Base-by-base conservation (phyloP, 1,140 invertebrate species). In the Tetramorium simillimum region DNA sequence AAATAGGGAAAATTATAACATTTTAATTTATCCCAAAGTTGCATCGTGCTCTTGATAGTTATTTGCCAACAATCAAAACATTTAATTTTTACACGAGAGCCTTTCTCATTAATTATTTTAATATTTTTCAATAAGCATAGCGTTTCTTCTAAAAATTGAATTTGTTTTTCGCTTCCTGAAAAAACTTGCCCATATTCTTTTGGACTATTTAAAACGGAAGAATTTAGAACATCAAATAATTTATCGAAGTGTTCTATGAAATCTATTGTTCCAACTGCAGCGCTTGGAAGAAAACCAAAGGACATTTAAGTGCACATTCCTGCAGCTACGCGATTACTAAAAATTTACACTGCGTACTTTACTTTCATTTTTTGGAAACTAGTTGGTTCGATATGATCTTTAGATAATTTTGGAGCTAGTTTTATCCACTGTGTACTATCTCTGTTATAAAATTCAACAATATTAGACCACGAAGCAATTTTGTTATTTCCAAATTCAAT, bases 181-280 rank as follows among this genome's bases (percentile, higher is more conserved):
- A 70, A 70, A 24, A 46, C 21, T 70, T 70, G 14, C 16, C 12
- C 37, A 49, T 46, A 49, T 70, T 70, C 43, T 7, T 70, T 70
- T 4, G 40, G 65, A 1, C 37, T 43, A 21, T 65, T 65, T 65
- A 37, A 4, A 1, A 4, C 37, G 3, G 69, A 70, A 4, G 14
- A 72, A 53, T 72, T 53, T 72, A 72, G 24, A 1, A 72, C 53
- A 53, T 72, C 69, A 33, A 72, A 72, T 33, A 33, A 33, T 33
- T 33, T 33, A 33, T 33, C 3, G 4, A 33, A 33, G 3, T 33
- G 33, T 0, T 37, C 16, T 2, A 72, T 72, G 2, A 53, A 72
- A 18, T 72, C 69, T 53, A 72, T 72, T 10, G 24, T 72, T 51
- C 49, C 69, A 53, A 72, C 3, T 33, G 46, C 46, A n/a, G 53